Evolutionary conservation across 1,140 invertebrate species (phyloP).

Genomic region (Archegozetes longisetosus): DNA sequence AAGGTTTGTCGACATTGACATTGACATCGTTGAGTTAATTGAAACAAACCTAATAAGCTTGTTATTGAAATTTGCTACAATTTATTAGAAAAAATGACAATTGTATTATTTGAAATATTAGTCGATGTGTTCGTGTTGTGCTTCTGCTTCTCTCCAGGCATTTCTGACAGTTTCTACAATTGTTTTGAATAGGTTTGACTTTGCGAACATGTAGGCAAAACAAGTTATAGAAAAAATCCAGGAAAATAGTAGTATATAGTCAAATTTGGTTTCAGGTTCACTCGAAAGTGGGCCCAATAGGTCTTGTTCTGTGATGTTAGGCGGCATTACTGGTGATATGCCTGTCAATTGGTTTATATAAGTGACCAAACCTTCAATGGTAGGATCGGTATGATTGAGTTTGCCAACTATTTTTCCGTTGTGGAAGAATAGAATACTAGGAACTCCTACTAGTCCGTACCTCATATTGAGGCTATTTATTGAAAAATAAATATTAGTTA

Average conservation of each 20-base stretch:
- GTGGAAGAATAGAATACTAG: constrained; percentile 79
- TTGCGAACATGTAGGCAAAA: constrained; percentile 52
- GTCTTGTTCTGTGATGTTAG: constrained; percentile 55
- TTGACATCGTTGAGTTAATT: no score
- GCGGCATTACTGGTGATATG: constrained; percentile 38
- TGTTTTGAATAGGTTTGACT: constrained; percentile 57
- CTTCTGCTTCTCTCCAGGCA: constrained; percentile 77
- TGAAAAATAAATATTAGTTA: not conserved
- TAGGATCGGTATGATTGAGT: constrained; percentile 68
- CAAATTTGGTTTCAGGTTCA: constrained; percentile 48
- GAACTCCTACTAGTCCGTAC: constrained; percentile 83
- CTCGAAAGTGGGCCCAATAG: constrained; percentile 60
- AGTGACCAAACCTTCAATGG: constrained; percentile 54
- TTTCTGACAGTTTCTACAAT: constrained; percentile 67
- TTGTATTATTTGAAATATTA: constrained; percentile 22
- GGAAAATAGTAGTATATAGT: constrained; percentile 61
- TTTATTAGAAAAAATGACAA: no score
- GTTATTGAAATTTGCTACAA: no score
- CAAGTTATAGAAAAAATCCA: constrained; percentile 72
- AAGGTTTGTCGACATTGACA: no score
- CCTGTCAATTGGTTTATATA: constrained; percentile 65
- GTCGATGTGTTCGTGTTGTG: constrained; percentile 51
- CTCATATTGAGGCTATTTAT: constrained; percentile 52
- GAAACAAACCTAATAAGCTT: no score
- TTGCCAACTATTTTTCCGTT: constrained; percentile 70